Base-by-base conservation (phyloP, 2,888 invertebrate species). In the Heteromurus nitidus region DNA sequence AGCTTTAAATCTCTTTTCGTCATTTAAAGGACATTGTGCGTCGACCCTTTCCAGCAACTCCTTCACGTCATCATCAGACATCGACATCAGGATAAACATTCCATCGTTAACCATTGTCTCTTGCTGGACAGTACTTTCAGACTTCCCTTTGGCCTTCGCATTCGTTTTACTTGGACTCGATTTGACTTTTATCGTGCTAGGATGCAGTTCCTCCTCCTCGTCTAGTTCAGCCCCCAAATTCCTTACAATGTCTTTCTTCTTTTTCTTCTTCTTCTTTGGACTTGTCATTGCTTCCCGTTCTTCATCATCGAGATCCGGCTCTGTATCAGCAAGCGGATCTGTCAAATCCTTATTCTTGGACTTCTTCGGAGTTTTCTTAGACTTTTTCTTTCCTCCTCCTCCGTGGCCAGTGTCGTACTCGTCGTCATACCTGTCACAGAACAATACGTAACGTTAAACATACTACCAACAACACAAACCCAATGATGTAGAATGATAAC, bases 61-160 rank as follows among this genome's bases (percentile, higher is more conserved):
- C 22, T 82, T 64, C 18, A 84, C 7, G 22, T 85, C 83, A 18
- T 69, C 73, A 2, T 64, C 2, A 1, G 69, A 67, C 83, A 85
- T 85, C 7, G 26, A 16, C 1, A 50, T n/a, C 0, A 79, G 0
- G 7, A 79, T 64, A 11, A 42, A 55, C 28, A 75, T 53, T 3
- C 55, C 75, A 22, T 44, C 47, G 16, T 47, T n/a, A 47, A n/a
- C n/a, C n/a, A 36, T 36, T 36, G 36, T 36, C 13, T 9, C 36
- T 36, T 36, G 36, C 36, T 13, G 36, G 7, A 36, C 50, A 18
- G 50, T n/a, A 50, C 3, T 18, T n/a, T n/a, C n/a, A n/a, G n/a
- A n/a, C n/a, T n/a, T n/a, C n/a, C n/a, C n/a, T n/a, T n/a, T n/a
- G n/a, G n/a, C n/a, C n/a, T n/a, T n/a, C n/a, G n/a, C n/a, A n/a